Evolutionary conservation across 2,113 vertebrate genomes (phyloP).

Genomic region (Nannospalax galili): DNA sequence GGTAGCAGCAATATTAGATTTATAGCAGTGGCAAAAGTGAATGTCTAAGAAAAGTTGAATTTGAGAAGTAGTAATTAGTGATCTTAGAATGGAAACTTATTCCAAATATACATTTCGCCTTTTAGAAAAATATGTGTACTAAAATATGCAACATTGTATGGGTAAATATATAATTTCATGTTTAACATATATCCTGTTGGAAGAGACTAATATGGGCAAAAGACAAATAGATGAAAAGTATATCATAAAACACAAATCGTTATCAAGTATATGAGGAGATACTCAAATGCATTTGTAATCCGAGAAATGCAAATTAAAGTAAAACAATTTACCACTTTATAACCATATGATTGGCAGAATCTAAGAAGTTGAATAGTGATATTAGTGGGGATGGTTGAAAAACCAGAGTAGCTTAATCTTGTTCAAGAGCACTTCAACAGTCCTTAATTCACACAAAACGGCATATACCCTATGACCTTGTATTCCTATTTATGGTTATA

Average conservation of each 20-base stretch:
- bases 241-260: constrained; percentile 46
- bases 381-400: constrained; percentile 53
- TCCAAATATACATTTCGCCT: background rate
- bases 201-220: constrained; percentile 35
- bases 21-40: background rate
- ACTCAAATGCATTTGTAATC: constrained; percentile 66
- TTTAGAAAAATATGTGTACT: background rate
- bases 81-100: background rate
- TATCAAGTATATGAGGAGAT: constrained; percentile 70
- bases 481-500: background rate
- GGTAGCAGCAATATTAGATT: background rate
- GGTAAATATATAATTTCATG: background rate
- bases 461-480: background rate
- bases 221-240: constrained; percentile 66
- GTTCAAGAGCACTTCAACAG: constrained; percentile 49
- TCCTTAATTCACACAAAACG: constrained; percentile 31
- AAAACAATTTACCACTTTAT: constrained; percentile 71
- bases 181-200: constrained; percentile 31
- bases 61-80: background rate
- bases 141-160: background rate
- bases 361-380: constrained; percentile 42
- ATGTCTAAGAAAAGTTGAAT: background rate
- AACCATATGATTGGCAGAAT: constrained; percentile 72
- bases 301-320: constrained; percentile 69
- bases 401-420: constrained; percentile 54